These are phyloP conservation scores for Silvanus unidentatus DNA, from an alignment of 2,888 invertebrate genomes.

Conservation along the genomic window DNA sequence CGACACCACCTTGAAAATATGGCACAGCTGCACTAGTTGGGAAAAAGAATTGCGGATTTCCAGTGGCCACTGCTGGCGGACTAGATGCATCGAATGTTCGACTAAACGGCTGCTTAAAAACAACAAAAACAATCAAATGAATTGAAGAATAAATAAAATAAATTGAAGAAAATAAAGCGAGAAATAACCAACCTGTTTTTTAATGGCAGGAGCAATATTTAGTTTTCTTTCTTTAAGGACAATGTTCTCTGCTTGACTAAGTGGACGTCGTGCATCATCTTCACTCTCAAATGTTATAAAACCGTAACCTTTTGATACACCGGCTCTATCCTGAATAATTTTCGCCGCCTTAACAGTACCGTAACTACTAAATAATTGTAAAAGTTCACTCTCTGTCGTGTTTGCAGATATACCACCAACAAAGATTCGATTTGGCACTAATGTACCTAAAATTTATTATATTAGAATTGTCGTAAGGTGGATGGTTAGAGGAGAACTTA, in stretches of 20 bases:
- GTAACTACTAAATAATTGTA: constrained; percentile 84
- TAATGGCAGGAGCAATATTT: constrained; percentile 81
- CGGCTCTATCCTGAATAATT: constrained; percentile 91
- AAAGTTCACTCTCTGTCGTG: constrained; percentile 87
- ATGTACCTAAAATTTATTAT: constrained; percentile 54
- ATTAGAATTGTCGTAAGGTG: constrained; percentile 1
- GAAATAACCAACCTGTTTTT: constrained; percentile 58
- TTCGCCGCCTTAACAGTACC: constrained; percentile 89
- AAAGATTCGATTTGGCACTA: constrained; percentile 92
- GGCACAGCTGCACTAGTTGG: constrained; percentile 43
- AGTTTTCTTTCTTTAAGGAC: constrained; percentile 73
- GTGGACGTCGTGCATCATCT: constrained; percentile 73
- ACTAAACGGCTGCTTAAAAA: constrained; percentile 43
- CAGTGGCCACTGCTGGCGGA: constrained; percentile 49
- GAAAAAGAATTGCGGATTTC: constrained; percentile 44
- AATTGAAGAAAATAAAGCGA: constrained; percentile 6
- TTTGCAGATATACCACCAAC: constrained; percentile 93
- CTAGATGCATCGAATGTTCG: constrained; percentile 52
- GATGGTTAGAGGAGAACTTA: constrained; percentile 24
- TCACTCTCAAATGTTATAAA: constrained; percentile 82
- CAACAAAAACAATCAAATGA: constrained; percentile 2
- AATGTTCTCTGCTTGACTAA: constrained; percentile 70
- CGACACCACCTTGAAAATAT: constrained; percentile 41
- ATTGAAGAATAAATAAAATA: no score
- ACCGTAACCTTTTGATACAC: constrained; percentile 89